Evolutionary conservation across 2,797 vertebrate species (phyloP), one percentile per base, ranked within the genome.

Genomic region (Muscicapa striata): DNA sequence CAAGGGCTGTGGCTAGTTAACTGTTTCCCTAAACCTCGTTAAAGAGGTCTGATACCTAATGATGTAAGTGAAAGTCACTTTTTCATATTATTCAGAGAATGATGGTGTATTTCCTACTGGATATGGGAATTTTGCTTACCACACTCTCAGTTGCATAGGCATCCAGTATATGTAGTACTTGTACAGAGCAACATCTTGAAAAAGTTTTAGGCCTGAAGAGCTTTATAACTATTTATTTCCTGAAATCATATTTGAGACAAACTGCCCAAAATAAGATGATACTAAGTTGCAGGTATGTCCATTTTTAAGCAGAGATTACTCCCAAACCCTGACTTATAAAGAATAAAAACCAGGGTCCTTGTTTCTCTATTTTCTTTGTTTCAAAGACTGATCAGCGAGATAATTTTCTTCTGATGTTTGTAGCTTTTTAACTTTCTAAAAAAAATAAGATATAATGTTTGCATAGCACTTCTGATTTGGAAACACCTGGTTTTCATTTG

Each of bases 401-500:
- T 20, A 74, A 45, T 81, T 84, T 77, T 78, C 58, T 51, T 77
- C 51, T 54, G 49, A 85, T 15, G 20, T 86, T 81, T 72, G 34
- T 61, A 58, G 20, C 19, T 87, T 74, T 81, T 87, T 80, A 75
- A 81, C 45, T 93, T 83, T 87, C 48, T 63, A 80, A 49, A 68
- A 72, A 87, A 95, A 94, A 93, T 86, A 93, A 41, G 51, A 84
- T 55, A 59, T 2, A 2, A 5, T 93, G n/a, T 77, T 95, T 96
- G 36, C 67, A 77, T 93, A 63, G 54, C 48, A 92, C 6, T 84
- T 92, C 54, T 83, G 55, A 36, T 36, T 75, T 92, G 46, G 46
- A 86, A 82, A 62, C 92, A 96, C 83, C 85, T 96, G 95, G 67
- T 82, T 96, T 97, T 84, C 48, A 70, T 97, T 96, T 94, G 59